Base-by-base conservation (phyloP, 2,888 invertebrate species). In the Allolobophora icterica region DNA sequence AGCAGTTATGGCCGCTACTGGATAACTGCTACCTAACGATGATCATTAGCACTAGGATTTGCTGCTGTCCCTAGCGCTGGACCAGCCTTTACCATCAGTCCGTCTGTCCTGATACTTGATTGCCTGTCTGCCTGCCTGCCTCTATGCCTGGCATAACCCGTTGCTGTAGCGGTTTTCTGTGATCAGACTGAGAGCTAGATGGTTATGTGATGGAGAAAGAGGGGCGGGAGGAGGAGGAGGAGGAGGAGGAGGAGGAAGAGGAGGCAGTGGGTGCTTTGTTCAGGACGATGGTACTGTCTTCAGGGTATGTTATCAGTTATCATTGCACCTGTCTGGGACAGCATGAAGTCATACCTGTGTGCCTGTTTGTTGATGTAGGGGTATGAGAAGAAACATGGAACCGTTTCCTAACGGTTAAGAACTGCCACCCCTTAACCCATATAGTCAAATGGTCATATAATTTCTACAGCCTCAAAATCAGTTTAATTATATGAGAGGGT, bases 231-330 rank as follows among this genome's bases (percentile, higher is more conserved):
- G 24, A 52, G 52, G 52, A 19, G 45, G 45, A 52, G 52, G 52
- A 52, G 24, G 24, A 52, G 71, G 71, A 71, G 17, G 71, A 1
- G 17, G 71, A 24, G 15, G n/a, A n/a, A 17, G 71, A 71, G n/a
- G 71, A n/a, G 30, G n/a, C 30, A n/a, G 71, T 71, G 71, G 71
- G 71, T 71, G 71, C 71, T 71, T 71, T 71, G 71, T 71, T 71
- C 71, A 71, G 71, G 71, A 71, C 71, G n/a, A 2, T 71, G 71
- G 71, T n/a, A 71, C 71, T 71, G 71, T 71, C 71, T 71, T 71
- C 71, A 71, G 71, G 71, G 71, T 71, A n/a, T 71, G 71, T 71
- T 71, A 71, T 71, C 71, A n/a, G 71, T n/a, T 71, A n/a, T 71
- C 71, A 71, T 71, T 71, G 71, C 71, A 71, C 71, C 71, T 71